Base-by-base conservation (phyloP, 2,888 invertebrate species). In the Apeira syringaria region DNA sequence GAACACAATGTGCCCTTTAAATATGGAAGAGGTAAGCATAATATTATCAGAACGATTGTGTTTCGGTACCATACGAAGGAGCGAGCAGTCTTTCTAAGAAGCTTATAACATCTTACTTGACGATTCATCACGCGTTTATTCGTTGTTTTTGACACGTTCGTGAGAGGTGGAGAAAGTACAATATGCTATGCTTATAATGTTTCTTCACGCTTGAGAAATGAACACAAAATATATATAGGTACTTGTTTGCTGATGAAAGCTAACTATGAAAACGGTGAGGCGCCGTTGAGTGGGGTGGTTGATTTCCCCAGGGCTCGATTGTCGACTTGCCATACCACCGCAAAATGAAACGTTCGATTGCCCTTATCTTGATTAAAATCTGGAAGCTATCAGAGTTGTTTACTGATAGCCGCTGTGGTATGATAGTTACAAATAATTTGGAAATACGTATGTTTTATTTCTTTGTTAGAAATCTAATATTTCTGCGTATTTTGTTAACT, bases 331-430 rank as follows among this genome's bases (percentile, higher is more conserved):
- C 67, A 63, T 64, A 58, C 59, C 67, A 63, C 68, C 62, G 55
- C 64, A 61, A 46, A 58, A 58, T 51, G 51, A 52, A 45, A 43
- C 60, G 51, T 56, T 54, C 42, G 46, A 47, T 57, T 55, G 47
- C 50, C 52, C 42, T 59, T 76, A 83, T 82, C 80, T 70, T 65
- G 64, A 80, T 81, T 78, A 68, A 67, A 78, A 85, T 82, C 80
- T 76, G 52, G 56, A 67, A 61, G 63, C 54, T 72, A 71, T 68
- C 64, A 63, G 15, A 56, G 15, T 15, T 15, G 59, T 68, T 69
- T 60, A 50, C 47, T 29, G 35, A 52, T 32, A 40, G 44, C 59
- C 51, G 58, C 43, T 56, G 61, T 25, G 24, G 24, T 34, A 20
- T 38, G 18, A 36, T 36, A n/a, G n/a, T n/a, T n/a, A n/a, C n/a